phyloP scores from a whole-genome alignment of 2,797 vertebrate genomes.

The Eospalax fontanierii region DNA sequence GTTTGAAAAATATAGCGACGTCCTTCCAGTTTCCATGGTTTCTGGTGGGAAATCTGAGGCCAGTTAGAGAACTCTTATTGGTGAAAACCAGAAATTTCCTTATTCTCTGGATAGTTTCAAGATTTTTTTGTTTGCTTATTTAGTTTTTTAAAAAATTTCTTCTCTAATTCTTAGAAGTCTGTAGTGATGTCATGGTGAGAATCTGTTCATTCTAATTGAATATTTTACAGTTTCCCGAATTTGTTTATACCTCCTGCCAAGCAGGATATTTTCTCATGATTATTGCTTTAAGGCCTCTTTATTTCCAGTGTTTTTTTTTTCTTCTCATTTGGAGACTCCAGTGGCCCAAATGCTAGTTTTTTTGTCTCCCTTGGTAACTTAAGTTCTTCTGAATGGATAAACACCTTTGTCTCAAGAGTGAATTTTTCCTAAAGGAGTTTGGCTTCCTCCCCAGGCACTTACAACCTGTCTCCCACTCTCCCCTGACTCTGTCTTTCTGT shows the following conservation, averaged over 20 bases:
- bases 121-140: neutral
- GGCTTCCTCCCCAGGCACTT: neutral
- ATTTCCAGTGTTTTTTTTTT: neutral
- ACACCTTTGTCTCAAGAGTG: neutral
- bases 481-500: neutral
- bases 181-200: neutral
- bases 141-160: too few species aligned
- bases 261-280: neutral
- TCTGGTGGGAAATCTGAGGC: neutral
- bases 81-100: neutral
- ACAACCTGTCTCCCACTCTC: neutral
- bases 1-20: neutral
- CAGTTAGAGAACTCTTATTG: neutral
- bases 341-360: neutral
- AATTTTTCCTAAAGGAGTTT: neutral
- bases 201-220: neutral
- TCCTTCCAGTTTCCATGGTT: neutral
- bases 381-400: neutral
- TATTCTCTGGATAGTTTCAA: neutral
- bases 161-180: neutral
- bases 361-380: neutral
- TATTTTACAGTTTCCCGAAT: neutral
- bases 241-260: neutral
- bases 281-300: neutral
- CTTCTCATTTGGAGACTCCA: too few species aligned